A percentile compares a stretch with the other conserved stretches of the same genome.
Evolutionary conservation across 92 coral and sea anemone genomes (phyloP).

Genomic region (Plumapathes pennacea): DNA sequence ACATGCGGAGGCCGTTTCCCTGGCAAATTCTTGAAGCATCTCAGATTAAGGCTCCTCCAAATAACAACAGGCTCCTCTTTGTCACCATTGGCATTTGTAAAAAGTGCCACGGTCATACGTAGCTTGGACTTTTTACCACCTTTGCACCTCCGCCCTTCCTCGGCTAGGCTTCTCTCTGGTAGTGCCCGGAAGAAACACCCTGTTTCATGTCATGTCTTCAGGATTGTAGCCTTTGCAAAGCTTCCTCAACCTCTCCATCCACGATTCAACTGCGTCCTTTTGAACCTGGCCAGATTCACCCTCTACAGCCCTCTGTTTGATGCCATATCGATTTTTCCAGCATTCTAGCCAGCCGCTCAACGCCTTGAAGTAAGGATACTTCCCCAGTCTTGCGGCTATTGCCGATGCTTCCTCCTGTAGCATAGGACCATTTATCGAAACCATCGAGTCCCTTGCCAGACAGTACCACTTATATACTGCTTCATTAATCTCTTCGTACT

Average conservation of each 20-base stretch:
- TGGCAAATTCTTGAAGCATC: constrained; percentile 28
- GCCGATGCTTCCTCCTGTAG: constrained; percentile 33
- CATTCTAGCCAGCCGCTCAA: constrained; percentile 27
- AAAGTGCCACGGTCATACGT: constrained; percentile 31
- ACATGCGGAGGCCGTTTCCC: constrained; percentile 25
- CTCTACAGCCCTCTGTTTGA: constrained; percentile 10
- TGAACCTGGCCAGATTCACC: constrained; percentile 34
- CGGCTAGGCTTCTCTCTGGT: constrained; percentile 42
- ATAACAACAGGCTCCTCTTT: constrained; percentile 28
- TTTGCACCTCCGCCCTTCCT: constrained; percentile 30
- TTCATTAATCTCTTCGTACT: constrained; percentile 37
- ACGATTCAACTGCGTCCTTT: constrained; percentile 34
- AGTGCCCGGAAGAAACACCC: constrained; percentile 36
- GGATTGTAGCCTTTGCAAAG: constrained; percentile 35
- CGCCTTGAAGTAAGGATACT: constrained; percentile 25
- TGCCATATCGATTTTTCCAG: constrained; percentile 14
- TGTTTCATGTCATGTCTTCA: constrained; percentile 33
- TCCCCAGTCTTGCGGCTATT: constrained; percentile 20
- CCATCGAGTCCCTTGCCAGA: constrained; percentile 36
- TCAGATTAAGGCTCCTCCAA: constrained; percentile 33
- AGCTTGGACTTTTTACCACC: constrained; percentile 36
- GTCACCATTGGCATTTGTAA: constrained; percentile 27
- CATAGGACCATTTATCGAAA: constrained; percentile 31
- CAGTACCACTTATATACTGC: constrained; percentile 40
- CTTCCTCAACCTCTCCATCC: constrained; percentile 38